Evolutionary conservation across 1,140 invertebrate species (phyloP), one percentile per base, ranked within the genome.

Genomic region (Chlorops oryzae): DNA sequence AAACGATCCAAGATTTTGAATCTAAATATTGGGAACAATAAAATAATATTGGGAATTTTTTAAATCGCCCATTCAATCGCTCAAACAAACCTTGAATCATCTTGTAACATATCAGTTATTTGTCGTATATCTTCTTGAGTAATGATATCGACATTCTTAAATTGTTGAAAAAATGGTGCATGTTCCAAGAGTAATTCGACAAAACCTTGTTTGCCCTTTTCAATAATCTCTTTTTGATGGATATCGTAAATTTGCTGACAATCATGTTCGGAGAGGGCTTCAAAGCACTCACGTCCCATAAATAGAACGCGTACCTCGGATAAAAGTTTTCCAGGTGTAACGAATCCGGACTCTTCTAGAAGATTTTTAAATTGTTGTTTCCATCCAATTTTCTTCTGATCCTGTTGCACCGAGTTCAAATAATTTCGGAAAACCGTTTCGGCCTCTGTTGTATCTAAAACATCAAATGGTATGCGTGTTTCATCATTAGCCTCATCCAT

Each of bases 271-370:
- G 88, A 85, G 20, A 98, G 77, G 1, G 87, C 86, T 73, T 94
- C 92, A 71, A 92, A 97, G 65, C 93, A 96, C 70, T 96, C 92
- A 23, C 93, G 81, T 0, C 93, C 94, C 84, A 96, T 90, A 66
- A 98, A 93, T 32, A 95, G 78, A 6, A 97, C 90, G 55, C 91
- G 79, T 24, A 96, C 89, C 75, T 98, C 94, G 3, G 87, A 85
- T 47, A 98, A 75, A 58, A 87, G 83, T 74, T 96, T 95, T 5
- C 94, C 95, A 9, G 93, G 92, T 12, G 87, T 90, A 18, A 97
- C 91, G 70, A 94, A 95, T 1, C 90, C 89, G 3, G 92, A 95
- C 73, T 96, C 92, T 70, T 95, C 90, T 49, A 98, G 76, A 22
- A 97, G 76, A 63, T 90, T 84, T 65, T 93, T 94, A 76, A 98